Evolutionary conservation across 2,888 invertebrate genomes (phyloP).

Genomic region (Synanthedon myopaeformis): DNA sequence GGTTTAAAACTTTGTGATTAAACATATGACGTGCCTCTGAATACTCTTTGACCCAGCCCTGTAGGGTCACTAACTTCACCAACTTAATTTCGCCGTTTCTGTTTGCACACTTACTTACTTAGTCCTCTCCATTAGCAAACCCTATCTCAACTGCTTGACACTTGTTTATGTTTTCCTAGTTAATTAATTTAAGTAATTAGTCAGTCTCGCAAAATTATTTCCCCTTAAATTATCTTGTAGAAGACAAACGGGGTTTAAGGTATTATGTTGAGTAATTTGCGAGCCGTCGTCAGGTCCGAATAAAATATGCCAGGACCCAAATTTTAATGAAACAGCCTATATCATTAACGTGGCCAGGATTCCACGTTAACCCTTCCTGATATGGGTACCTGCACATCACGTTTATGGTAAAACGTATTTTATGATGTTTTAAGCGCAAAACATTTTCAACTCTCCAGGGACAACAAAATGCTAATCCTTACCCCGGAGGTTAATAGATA

Average conservation of each 20-base stretch:
- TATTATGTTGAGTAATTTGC: slow-evolving; percentile 30
- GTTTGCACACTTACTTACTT: not conserved
- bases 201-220: slow-evolving; percentile 38
- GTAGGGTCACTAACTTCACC: not conserved
- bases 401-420: not conserved
- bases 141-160: slow-evolving; percentile 21
- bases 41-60: too few relatives aligned
- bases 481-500: too few relatives aligned
- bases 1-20: too few relatives aligned
- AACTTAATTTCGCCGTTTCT: not conserved
- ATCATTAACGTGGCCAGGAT: not conserved
- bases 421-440: not conserved
- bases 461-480: too few relatives aligned
- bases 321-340: not conserved
- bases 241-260: slow-evolving; percentile 24
- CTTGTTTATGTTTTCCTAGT: slow-evolving; percentile 40
- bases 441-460: not conserved
- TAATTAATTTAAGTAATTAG: slow-evolving; percentile 49
- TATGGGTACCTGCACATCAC: not conserved
- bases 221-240: slow-evolving; percentile 38
- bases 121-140: slow-evolving; percentile 3
- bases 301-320: slow-evolving; percentile 24
- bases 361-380: not conserved
- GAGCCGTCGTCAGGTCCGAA: slow-evolving; percentile 27
- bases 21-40: too few relatives aligned